Evolutionary conservation across 2,797 vertebrate genomes (phyloP).

Genomic region (Channa striata): DNA sequence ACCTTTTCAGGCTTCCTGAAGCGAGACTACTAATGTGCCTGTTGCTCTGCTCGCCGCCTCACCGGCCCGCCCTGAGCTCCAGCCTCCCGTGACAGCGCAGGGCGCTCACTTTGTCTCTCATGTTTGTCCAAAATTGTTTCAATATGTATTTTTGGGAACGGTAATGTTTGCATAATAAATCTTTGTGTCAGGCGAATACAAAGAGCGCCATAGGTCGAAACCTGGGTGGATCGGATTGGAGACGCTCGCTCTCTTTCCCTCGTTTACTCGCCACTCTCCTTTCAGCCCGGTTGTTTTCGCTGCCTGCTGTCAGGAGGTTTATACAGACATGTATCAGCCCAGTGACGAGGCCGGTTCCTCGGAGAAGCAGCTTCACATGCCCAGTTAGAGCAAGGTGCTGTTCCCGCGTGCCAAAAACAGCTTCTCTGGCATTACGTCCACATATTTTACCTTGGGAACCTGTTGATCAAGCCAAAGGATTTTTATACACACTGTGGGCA

Average conservation of each 20-base stretch:
- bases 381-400: conserved; percentile 14
- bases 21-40: conserved; percentile 78
- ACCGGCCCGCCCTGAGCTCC: conserved; percentile 60
- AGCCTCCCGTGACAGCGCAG: conserved; percentile 76
- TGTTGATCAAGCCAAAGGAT: too few relatives aligned
- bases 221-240: conserved; percentile 71
- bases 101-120: conserved; percentile 77
- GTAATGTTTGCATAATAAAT: conserved; percentile 86
- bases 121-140: conserved; percentile 85
- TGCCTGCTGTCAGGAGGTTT: conserved; percentile 69
- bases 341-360: conserved; percentile 39
- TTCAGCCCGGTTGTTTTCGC: conserved; percentile 75
- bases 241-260: conserved; percentile 42
- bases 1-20: conserved; percentile 79
- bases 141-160: conserved; percentile 87
- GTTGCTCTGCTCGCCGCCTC: conserved; percentile 45
- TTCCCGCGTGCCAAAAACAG: too few relatives aligned
- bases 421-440: too few relatives aligned
- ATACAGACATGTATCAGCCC: conserved; percentile 59
- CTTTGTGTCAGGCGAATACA: conserved; percentile 82
- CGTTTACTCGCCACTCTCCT: conserved; percentile 60
- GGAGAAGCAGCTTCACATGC: conserved; percentile 31
- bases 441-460: too few relatives aligned
- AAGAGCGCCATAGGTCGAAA: conserved; percentile 76
- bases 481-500: too few relatives aligned